phyloP scores from a whole-genome alignment of 2,113 vertebrate genomes.

The Hyla sarda region DNA sequence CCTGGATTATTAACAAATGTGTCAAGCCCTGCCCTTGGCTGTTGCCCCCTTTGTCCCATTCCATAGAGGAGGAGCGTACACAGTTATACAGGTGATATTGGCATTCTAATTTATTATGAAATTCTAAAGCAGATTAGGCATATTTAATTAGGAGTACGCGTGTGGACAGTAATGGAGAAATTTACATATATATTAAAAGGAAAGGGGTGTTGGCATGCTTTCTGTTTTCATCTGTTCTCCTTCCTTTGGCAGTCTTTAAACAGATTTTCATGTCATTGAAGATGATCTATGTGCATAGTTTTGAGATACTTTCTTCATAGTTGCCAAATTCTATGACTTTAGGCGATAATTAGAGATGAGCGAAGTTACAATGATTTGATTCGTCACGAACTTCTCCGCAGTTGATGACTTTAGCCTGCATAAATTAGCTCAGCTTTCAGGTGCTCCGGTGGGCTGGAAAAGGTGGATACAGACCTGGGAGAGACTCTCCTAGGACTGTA shows the following conservation, averaged over 20 bases:
- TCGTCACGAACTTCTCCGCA: no score
- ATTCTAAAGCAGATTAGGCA: background rate
- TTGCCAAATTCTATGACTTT: background rate
- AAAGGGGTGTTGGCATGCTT: background rate
- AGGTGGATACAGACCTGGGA: no score
- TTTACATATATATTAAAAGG: slow-evolving; percentile 5
- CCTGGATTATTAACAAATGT: no score
- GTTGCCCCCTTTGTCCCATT: background rate
- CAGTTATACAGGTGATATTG: background rate
- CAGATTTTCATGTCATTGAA: no score
- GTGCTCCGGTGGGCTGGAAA: no score
- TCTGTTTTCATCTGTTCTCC: background rate
- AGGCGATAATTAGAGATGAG: no score
- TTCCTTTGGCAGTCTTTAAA: no score
- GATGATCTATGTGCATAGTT: slow-evolving; percentile 2
- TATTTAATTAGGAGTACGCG: background rate
- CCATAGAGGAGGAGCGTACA: background rate
- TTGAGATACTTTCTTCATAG: background rate
- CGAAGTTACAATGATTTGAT: no score
- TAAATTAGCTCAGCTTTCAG: no score
- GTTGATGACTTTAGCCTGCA: no score
- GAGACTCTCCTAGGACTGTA: no score
- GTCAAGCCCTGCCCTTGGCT: no score
- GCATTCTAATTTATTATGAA: background rate
- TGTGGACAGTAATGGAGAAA: background rate